Percentiles rank a stretch among this genome's conserved stretches.
Evolutionary conservation across 2,113 vertebrate species (phyloP).

Genomic region (Cygnus atratus): DNA sequence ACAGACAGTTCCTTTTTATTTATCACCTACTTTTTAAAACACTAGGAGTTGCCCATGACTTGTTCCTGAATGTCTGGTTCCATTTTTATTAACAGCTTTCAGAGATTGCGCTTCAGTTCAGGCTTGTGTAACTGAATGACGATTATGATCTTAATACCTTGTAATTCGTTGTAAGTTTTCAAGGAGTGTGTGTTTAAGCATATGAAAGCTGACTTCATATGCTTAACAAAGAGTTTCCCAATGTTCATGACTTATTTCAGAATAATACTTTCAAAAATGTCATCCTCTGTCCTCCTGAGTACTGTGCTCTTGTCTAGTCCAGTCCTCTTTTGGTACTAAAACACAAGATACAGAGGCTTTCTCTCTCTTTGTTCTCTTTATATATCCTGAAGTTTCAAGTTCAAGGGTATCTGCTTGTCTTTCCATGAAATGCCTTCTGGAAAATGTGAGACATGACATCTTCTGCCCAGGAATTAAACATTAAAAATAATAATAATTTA

Average conservation of each 20-base stretch:
- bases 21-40: neutral
- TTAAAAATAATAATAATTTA: neutral
- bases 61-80: neutral
- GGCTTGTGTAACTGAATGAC: neutral
- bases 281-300: neutral
- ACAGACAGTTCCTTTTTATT: neutral
- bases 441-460: neutral
- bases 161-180: neutral
- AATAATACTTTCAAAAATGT: neutral
- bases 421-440: neutral
- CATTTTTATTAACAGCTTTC: neutral
- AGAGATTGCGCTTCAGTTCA: neutral
- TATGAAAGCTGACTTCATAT: neutral
- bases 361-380: neutral
- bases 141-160: neutral
- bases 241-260: neutral
- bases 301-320: neutral
- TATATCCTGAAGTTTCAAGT: neutral
- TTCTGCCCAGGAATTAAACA: slow-evolving; percentile 1
- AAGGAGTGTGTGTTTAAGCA: neutral
- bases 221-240: neutral
- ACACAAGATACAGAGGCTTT: neutral
- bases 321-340: neutral
- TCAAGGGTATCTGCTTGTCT: neutral
- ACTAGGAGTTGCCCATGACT: neutral